Percentiles rank a stretch among this genome's conserved stretches.
Evolutionary conservation across 2,888 invertebrate species (phyloP).

Genomic region (Periphyllus acericola): DNA sequence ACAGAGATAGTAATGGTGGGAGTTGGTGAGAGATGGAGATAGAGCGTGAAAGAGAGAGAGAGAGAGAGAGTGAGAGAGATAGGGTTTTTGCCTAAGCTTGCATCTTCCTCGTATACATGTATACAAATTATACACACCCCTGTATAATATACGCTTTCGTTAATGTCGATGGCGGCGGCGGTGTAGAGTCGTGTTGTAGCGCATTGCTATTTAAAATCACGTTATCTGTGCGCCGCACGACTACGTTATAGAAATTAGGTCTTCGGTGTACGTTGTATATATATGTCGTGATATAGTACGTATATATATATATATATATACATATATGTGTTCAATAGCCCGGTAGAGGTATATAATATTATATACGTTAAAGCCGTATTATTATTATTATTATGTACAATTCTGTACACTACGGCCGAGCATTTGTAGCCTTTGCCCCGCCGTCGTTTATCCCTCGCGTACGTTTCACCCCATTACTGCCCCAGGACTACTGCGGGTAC

Average conservation of each 20-base stretch:
- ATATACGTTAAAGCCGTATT: neutral
- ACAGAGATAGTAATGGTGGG: too few species aligned
- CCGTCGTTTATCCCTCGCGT: neutral
- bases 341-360: neutral
- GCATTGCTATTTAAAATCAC: constrained; percentile 40
- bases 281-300: neutral
- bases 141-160: constrained; percentile 24
- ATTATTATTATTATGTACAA: neutral
- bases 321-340: neutral
- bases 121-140: neutral
- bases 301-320: neutral
- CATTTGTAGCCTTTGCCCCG: neutral
- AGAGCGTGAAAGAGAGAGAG: too few species aligned
- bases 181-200: neutral
- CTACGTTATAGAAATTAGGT: constrained; percentile 37
- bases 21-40: too few species aligned
- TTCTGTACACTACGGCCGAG: neutral
- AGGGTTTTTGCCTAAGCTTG: neutral
- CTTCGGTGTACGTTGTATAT: neutral
- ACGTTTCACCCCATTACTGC: neutral
- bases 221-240: constrained; percentile 41
- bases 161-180: neutral
- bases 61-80: neutral
- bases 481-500: neutral
- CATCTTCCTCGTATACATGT: neutral